A percentile compares a stretch with the other conserved stretches of the same genome.
phyloP scores from a whole-genome alignment of 92 coral and sea anemone genomes.

The Diadumene lineata region DNA sequence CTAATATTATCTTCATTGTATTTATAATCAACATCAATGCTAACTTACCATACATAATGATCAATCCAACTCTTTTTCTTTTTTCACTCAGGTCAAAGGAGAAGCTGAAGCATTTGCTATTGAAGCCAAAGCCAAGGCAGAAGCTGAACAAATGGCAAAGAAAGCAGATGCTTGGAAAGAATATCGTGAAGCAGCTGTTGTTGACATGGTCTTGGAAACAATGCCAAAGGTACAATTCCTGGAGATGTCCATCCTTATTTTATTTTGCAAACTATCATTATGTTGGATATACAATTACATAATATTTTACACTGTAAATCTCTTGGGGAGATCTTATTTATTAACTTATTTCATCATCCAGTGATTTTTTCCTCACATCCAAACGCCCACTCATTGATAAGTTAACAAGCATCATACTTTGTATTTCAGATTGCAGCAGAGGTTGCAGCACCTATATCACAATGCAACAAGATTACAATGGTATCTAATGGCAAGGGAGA shows the following conservation, averaged over 20 bases:
- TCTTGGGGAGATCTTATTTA: too few relatives aligned
- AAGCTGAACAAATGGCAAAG: conserved; percentile 99
- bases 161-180: conserved; percentile 99
- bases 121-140: conserved; percentile 97
- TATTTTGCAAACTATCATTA: too few relatives aligned
- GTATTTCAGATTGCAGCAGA: conserved; percentile 92
- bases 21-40: too few relatives aligned
- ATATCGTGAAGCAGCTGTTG: conserved; percentile 96
- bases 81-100: conserved; percentile 75
- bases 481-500: conserved; percentile 95
- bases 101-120: conserved; percentile 98
- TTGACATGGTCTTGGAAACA: conserved; percentile 95
- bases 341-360: too few relatives aligned
- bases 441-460: conserved; percentile 86
- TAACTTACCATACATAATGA: too few relatives aligned
- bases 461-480: conserved; percentile 94
- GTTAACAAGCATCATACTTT: not conserved
- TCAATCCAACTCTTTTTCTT: not conserved
- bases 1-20: too few relatives aligned
- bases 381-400: too few relatives aligned
- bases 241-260: too few relatives aligned
- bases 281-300: too few relatives aligned
- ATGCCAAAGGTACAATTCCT: conserved; percentile 96
- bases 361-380: too few relatives aligned
- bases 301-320: too few relatives aligned